Evolutionary conservation across 2,888 invertebrate genomes (phyloP).

Genomic region (Chrysolina americana): DNA sequence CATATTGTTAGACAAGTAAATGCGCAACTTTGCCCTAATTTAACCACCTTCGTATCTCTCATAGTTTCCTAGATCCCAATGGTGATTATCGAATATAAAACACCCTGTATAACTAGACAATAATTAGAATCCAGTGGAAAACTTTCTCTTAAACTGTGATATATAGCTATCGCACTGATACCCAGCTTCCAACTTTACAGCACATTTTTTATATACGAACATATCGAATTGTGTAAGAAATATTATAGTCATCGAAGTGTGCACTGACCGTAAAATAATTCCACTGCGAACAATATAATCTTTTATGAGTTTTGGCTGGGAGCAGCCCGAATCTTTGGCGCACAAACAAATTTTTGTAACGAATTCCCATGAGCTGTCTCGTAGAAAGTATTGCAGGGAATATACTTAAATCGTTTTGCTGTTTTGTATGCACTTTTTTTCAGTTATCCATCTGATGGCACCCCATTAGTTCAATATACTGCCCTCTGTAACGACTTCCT

Average conservation of each 20-base stretch:
- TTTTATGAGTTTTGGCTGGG: slow-evolving; percentile 34
- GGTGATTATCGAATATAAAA: too few relatives aligned
- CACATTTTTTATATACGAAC: too few relatives aligned
- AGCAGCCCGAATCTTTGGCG: slow-evolving; percentile 27
- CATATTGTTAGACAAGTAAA: too few relatives aligned
- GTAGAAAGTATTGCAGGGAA: slow-evolving; percentile 29
- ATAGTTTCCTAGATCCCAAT: too few relatives aligned
- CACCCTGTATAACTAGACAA: too few relatives aligned
- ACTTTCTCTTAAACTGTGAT: too few relatives aligned
- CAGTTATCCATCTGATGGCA: neutral
- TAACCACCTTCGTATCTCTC: too few relatives aligned
- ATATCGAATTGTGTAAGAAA: too few relatives aligned
- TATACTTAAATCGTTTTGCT: slow-evolving; percentile 26
- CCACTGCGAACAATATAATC: neutral
- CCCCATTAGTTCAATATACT: neutral
- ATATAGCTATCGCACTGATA: too few relatives aligned
- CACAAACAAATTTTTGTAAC: slow-evolving; percentile 28
- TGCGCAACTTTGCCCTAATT: too few relatives aligned
- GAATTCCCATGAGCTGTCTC: slow-evolving; percentile 30
- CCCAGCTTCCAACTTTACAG: too few relatives aligned
- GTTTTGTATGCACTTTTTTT: neutral
- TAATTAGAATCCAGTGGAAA: too few relatives aligned
- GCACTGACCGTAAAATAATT: neutral
- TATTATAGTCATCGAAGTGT: neutral
- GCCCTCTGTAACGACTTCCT: neutral